Base-by-base conservation (phyloP, 2,888 invertebrate genomes). In the Protula sp. region DNA sequence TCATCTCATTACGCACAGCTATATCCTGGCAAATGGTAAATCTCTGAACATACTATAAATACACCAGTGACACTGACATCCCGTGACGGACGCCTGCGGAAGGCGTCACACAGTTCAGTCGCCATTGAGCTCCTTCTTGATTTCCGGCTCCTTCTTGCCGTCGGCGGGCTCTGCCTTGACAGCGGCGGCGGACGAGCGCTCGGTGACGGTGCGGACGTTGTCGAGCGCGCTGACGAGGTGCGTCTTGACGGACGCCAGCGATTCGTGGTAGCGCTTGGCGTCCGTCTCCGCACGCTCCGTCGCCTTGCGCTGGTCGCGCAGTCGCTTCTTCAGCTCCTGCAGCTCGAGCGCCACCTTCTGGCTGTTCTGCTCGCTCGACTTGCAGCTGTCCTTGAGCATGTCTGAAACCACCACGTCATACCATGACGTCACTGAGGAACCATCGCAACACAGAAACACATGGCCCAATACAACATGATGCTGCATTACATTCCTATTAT, bases 261-360 rank as follows among this genome's bases (percentile, higher is more conserved):
- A 24, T 19, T 61, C 61, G 31, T 50, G 29, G 28, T 48, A 54
- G 4, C 38, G 52, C 50, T 58, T 61, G 14, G 56, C 47, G 30
- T 27, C 48, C 2, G 47, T 30, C 47, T 63, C 64, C 1, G 60
- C 57, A 3, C 50, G n/a, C 3, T 68, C 67, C 9, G 62, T 59
- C 26, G 22, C 14, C 26, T 61, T 58, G 28, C 55, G 52, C 54
- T 68, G 67, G 19, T 68, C 68, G 2, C 65, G 56, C 30, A 68
- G 57, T 29, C 61, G 58, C 56, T 60, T 62, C 56, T 67, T 68
- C 55, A 68, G 55, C 31, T 68, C 67, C 30, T 56, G 58, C 45
- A 87, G 74, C 72, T 88, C 88, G 1, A 83, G 78, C 47, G 85
- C 84, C 29, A 88, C 79, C 72, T 85, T 86, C 73, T 86, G 86